Evolutionary conservation across 2,888 invertebrate genomes (phyloP).

Genomic region (Drosophila mimetica): DNA sequence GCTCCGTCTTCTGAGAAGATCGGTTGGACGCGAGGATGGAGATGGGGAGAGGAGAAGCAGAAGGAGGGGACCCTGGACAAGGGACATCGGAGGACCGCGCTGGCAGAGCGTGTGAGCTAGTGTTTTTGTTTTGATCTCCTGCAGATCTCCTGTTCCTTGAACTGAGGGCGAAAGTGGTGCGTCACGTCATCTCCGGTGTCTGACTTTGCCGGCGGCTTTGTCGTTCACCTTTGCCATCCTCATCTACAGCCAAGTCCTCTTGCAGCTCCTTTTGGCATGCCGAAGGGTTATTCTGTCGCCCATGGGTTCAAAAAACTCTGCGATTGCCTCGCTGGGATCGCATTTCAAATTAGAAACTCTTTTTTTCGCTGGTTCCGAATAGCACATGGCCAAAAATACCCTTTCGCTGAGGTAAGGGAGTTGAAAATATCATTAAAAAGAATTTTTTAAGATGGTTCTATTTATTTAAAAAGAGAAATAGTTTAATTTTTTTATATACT

Average conservation of each 20-base stretch:
- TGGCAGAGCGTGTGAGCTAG: constrained; percentile 33
- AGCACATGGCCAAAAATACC: constrained; percentile 48
- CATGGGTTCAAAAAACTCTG: constrained; percentile 74
- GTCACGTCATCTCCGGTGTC: constrained; percentile 56
- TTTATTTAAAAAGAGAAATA: too few species aligned
- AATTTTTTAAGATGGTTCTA: too few species aligned
- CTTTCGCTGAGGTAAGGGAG: constrained; percentile 19
- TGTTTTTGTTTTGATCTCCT: constrained; percentile 48
- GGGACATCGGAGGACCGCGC: constrained; percentile 29
- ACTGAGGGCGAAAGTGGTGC: constrained; percentile 71
- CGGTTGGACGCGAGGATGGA: constrained; percentile 7
- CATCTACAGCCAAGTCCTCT: constrained; percentile 37
- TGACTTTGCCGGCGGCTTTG: constrained; percentile 62
- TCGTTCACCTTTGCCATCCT: constrained; percentile 54
- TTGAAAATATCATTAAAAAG: background rate
- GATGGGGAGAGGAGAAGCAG: constrained; percentile 16
- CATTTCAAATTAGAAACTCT: constrained; percentile 62
- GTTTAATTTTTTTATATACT: too few species aligned
- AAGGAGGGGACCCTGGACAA: constrained; percentile 16
- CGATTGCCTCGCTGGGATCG: constrained; percentile 47
- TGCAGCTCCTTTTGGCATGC: constrained; percentile 24
- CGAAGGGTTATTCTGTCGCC: constrained; percentile 32
- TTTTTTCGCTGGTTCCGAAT: constrained; percentile 21
- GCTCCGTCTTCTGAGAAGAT: constrained; percentile 37
- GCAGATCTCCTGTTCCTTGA: constrained; percentile 64